Evolutionary conservation across 1,140 invertebrate species (phyloP).

Genomic region (Drosophila punjabiensis): DNA sequence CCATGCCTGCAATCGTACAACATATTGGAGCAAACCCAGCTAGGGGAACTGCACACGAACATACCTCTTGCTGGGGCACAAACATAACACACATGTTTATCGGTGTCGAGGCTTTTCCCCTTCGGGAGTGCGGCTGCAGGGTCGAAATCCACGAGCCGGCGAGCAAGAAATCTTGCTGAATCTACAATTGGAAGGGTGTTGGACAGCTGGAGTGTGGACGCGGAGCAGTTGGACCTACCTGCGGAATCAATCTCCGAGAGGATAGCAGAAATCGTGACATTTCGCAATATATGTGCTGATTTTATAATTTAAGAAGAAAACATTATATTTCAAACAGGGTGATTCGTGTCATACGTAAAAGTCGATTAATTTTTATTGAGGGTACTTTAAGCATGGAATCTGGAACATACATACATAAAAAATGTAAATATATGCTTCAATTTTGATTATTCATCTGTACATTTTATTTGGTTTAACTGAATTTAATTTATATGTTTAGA

Average conservation of each 20-base stretch:
- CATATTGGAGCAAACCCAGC: not conserved
- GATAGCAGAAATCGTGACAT: conserved; percentile 71
- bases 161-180: conserved; percentile 66
- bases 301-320: conserved; percentile 48
- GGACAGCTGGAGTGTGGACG: not conserved
- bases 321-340: conserved; percentile 52
- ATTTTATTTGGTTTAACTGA: not conserved
- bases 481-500: not conserved
- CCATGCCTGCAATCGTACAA: conserved; percentile 90
- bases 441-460: not conserved
- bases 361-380: conserved; percentile 20
- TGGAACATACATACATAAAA: not conserved
- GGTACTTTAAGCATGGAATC: conserved; percentile 14
- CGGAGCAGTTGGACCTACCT: conserved; percentile 37
- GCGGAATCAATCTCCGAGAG: conserved; percentile 58
- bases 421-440: not conserved
- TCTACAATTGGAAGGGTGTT: conserved; percentile 1
- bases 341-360: conserved; percentile 15
- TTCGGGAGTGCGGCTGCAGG: conserved; percentile 44
- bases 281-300: conserved; percentile 48
- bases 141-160: conserved; percentile 60
- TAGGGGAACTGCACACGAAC: conserved; percentile 17
- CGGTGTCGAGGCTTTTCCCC: conserved; percentile 89
- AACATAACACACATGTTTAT: conserved; percentile 98
- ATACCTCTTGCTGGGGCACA: conserved; percentile 99